Percentiles rank a stretch among this genome's conserved stretches.
These are phyloP conservation scores for Lordiphosa andalusiaca DNA, from an alignment of 2,888 invertebrate species.

Conservation along the genomic window DNA sequence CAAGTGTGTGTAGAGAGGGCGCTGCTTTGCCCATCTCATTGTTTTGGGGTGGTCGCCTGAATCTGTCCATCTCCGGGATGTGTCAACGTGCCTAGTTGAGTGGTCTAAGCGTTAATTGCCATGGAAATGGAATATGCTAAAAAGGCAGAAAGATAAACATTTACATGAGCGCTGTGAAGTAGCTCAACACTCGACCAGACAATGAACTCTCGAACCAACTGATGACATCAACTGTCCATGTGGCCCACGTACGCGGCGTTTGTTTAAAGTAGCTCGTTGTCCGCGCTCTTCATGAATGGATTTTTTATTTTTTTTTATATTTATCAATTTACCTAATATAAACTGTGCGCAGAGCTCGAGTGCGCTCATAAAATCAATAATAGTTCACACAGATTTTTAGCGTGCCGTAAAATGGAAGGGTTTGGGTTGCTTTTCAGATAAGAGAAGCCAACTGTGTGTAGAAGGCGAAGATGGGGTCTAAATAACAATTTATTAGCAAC, in stretches of 20 bases:
- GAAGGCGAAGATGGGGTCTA: too few species aligned
- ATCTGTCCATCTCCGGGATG: conserved; percentile 3
- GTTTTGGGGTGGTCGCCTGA: not conserved
- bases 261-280: not conserved
- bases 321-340: conserved; percentile 59
- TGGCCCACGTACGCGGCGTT: conserved; percentile 1
- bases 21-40: not conserved
- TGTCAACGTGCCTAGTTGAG: too few species aligned
- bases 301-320: conserved; percentile 18
- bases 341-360: conserved; percentile 35
- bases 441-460: conserved; percentile 5
- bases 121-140: conserved; percentile 11
- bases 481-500: conserved; percentile 54
- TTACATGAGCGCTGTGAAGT: not conserved
- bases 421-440: conserved; percentile 13
- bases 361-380: conserved; percentile 59
- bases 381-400: conserved; percentile 61
- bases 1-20: conserved; percentile 14
- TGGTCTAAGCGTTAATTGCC: conserved; percentile 9
- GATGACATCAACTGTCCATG: conserved; percentile 1
- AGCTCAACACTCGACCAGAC: conserved; percentile 1
- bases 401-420: conserved; percentile 39
- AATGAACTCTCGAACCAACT: conserved; percentile 1
- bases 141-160: not conserved
- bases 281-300: conserved; percentile 25